Evolutionary conservation across 2,113 vertebrate genomes (phyloP), one percentile per base, ranked within the genome.

Genomic region (Phoxinus phoxinus): DNA sequence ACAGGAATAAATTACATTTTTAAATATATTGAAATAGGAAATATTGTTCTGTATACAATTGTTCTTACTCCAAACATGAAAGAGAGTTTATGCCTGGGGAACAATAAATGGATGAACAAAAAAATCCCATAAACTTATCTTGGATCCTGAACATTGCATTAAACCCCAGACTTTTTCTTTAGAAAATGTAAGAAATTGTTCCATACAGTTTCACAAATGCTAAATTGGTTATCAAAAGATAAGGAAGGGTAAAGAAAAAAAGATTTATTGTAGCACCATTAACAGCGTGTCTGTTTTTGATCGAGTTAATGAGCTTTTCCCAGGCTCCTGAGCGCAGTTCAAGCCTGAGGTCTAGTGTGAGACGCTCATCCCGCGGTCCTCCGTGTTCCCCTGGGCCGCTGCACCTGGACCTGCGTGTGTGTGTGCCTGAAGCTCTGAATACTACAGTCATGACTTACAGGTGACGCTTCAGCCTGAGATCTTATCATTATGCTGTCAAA

Each of bases 371-470:
- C 75, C 15, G 44, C 74, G 10, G 65, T 61, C 9, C 4, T 19
- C 56, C 19, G 46, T 51, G 10, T 23, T 53, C 35, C 74, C 53
- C 21, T 3, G 83, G 86, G 88, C 61, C 15, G 44, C 71, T 58
- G 56, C 90, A 91, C 84, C 89, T 93, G 89, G 82, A 85, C 12
- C 44, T 83, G 86, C 51, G 81, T n/a, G 48, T 53, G 85, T 13
- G 37, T 61, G 44, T 19, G 78, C 78, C 58, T 69, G 27, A 53
- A 46, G 37, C 41, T 37, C 27, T 11, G 25, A 11, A 35, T 81
- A 10, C 3, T 58, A 88, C 88, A 92, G 91, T 86, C 89, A 91
- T 83, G 30, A 65, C 89, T 87, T n/a, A 84, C 88, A 89, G 90
- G 80, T 87, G 89, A 87, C 75, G 86, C 78, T 72, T 87, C 44